These are phyloP conservation scores for Caenorhabditis drosophilae DNA, from an alignment of 2,888 invertebrate species.

Conservation along the genomic window DNA sequence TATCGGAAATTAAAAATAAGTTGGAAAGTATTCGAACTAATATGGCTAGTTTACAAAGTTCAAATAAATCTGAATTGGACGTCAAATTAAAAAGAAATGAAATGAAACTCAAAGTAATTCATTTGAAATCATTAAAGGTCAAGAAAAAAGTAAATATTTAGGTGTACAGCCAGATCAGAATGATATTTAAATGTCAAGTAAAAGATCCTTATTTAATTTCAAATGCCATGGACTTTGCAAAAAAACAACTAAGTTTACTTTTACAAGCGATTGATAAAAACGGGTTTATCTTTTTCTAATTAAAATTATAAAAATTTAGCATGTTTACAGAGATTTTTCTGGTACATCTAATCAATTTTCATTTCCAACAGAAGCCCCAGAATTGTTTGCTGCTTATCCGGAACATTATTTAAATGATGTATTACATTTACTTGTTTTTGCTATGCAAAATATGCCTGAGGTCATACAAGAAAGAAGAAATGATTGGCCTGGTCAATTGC, in stretches of 20 bases:
- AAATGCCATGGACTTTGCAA: conserved; percentile 85
- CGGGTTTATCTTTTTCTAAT: conserved; percentile 43
- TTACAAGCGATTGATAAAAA: conserved; percentile 70
- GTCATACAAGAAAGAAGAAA: conserved; percentile 72
- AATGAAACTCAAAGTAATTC: conserved; percentile 5
- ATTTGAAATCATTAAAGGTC: not conserved
- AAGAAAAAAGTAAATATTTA: not conserved
- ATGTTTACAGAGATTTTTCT: conserved; percentile 7
- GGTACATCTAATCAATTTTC: not conserved
- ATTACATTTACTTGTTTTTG: conserved; percentile 90
- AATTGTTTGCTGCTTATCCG: conserved; percentile 86
- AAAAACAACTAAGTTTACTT: conserved; percentile 83
- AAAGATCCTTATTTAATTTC: conserved; percentile 84
- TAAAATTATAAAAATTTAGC: not conserved
- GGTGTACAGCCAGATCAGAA: conserved; percentile 70
- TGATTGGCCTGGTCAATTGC: conserved; percentile 84
- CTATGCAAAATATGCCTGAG: conserved; percentile 84
- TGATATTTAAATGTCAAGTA: conserved; percentile 86
- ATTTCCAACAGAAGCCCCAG: conserved; percentile 73
- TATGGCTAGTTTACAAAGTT: not conserved
- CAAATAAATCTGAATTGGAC: not conserved
- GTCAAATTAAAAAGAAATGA: conserved; percentile 1
- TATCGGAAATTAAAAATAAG: conserved; percentile 30
- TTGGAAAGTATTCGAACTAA: conserved; percentile 5
- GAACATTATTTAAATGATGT: conserved; percentile 97